Evolutionary conservation across 2,888 invertebrate genomes (phyloP), one percentile per base, ranked within the genome.

Genomic region (Brenthis hecate): DNA sequence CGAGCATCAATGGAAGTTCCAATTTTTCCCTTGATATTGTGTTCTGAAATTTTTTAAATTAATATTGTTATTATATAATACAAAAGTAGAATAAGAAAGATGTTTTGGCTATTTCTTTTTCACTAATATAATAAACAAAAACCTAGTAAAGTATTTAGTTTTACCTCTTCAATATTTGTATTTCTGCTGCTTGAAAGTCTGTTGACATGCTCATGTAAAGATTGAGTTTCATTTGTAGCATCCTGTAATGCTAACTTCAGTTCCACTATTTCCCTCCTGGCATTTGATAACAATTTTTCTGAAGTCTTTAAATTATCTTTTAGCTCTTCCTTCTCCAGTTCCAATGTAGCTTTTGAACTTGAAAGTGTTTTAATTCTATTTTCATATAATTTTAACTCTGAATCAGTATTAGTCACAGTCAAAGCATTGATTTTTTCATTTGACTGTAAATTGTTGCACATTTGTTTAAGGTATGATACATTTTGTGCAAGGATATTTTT

Each of bases 231-330:
- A 64, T 92, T 88, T 73, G 94, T 94, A 47, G 96, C 89, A 85
- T 96, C 95, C 78, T 95, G 94, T 80, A 95, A 93, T 14, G 92
- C 88, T 54, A 95, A 78, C 78, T 95, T 94, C 50, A 94, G 88
- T 70, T 95, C 94, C 36, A 95, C 94, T n/a, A 83, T 93, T 92
- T 78, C 96, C 94, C 81, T 96, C 95, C 88, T 96, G 94, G 83
- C 94, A 93, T 86, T 96, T 94, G 80, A 96, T 79, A 88, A 94
- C 93, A 79, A 93, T n/a, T 93, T 93, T 76, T 95, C 95, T 13
- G 94, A 88, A 64, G 94, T 91, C 56, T 92, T 89, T 62, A 94
- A 89, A 72, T 94, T 94, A 55, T 94, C 94, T 68, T 88, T 91
- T 66, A 94, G 85, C 74, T 94, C 94, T 19, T 94, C 93, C 69